A percentile compares a stretch with the other conserved stretches of the same genome.
phyloP scores from a whole-genome alignment of 2,888 invertebrate genomes.

The Sinhomidia bicolor region DNA sequence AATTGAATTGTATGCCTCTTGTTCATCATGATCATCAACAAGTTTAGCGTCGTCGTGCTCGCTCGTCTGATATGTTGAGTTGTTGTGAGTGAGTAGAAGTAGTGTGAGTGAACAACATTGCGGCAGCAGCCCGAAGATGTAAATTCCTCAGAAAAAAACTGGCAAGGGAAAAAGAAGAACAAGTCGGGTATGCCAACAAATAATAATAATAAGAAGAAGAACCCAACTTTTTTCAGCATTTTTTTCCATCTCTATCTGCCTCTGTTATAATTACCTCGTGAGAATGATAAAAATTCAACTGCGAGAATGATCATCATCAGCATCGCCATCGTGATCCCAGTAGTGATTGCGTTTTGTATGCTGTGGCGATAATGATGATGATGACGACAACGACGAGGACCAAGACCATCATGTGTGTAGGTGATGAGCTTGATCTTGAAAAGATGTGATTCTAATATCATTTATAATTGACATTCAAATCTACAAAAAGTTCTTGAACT shows the following conservation, averaged over 20 bases:
- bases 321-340: not conserved
- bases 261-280: slow-evolving; percentile 57
- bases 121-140: slow-evolving; percentile 62
- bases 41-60: slow-evolving; percentile 9
- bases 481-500: slow-evolving; percentile 23
- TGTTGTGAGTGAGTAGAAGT: slow-evolving; percentile 35
- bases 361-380: not conserved
- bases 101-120: slow-evolving; percentile 30
- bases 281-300: slow-evolving; percentile 45
- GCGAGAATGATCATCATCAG: slow-evolving; percentile 2
- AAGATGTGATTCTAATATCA: slow-evolving; percentile 44
- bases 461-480: slow-evolving; percentile 48
- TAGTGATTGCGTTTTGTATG: not conserved
- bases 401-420: not conserved
- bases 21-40: too few species aligned
- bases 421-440: slow-evolving; percentile 36
- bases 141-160: slow-evolving; percentile 65
- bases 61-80: not conserved
- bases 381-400: too few species aligned
- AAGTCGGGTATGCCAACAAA: slow-evolving; percentile 39
- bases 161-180: slow-evolving; percentile 41
- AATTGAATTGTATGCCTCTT: slow-evolving; percentile 57
- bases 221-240: slow-evolving; percentile 30
- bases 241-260: slow-evolving; percentile 5
- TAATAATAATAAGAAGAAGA: not conserved